A percentile compares a stretch with the other conserved stretches of the same genome.
Evolutionary conservation across 2,797 vertebrate genomes (phyloP).

Genomic region (Notolepis coatsorum): DNA sequence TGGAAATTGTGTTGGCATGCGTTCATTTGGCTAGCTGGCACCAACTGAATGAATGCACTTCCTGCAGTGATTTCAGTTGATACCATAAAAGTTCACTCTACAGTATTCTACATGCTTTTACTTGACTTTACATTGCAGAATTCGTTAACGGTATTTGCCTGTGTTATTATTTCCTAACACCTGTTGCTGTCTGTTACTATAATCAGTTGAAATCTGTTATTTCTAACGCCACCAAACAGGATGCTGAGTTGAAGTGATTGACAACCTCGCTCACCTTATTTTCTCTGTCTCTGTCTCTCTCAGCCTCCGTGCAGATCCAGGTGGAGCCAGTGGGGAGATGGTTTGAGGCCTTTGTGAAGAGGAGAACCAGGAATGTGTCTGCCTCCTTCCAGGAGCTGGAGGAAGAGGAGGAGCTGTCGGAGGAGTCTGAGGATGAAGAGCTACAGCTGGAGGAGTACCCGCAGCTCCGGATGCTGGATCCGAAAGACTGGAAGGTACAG

Average conservation of each 20-base stretch:
- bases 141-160: too few species aligned
- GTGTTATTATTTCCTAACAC: too few species aligned
- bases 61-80: slow-evolving; percentile 36
- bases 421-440: slow-evolving; percentile 96
- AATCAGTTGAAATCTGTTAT: background rate
- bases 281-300: background rate
- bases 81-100: too few species aligned
- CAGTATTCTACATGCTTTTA: too few species aligned
- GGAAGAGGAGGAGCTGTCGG: slow-evolving; percentile 94
- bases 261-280: too few species aligned
- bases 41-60: slow-evolving; percentile 20
- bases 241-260: too few species aligned
- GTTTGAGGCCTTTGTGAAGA: slow-evolving; percentile 97
- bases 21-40: slow-evolving; percentile 5
- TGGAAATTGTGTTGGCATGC: too few species aligned
- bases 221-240: too few species aligned
- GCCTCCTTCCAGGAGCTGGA: slow-evolving; percentile 97
- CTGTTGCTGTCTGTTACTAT: background rate
- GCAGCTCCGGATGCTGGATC: slow-evolving; percentile 95
- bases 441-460: slow-evolving; percentile 93
- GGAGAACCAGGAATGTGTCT: slow-evolving; percentile 92
- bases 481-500: slow-evolving; percentile 99
- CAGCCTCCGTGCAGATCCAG: slow-evolving; percentile 90
- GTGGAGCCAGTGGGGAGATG: slow-evolving; percentile 98
- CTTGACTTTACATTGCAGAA: too few species aligned